Evolutionary conservation across 2,113 vertebrate species (phyloP), one percentile per base, ranked within the genome.

Genomic region (Atlantisia rogersi): DNA sequence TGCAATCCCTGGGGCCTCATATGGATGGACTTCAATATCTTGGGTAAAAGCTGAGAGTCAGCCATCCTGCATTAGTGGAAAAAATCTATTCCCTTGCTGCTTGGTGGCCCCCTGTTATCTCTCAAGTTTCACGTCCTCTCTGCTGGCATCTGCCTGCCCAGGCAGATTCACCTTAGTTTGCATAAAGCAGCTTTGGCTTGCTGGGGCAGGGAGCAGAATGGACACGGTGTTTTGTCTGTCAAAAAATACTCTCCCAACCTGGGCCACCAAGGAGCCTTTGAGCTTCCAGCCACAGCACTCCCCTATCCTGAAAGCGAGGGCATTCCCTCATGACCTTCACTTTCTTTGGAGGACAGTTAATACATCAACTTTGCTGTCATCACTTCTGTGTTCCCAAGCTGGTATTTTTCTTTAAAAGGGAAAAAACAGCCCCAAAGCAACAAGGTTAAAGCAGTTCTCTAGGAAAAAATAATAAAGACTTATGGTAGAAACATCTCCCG

Each of bases 381-480:
- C n/a, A 0, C 62, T 86, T 83, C 68, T 69, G 48, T 84, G 58
- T 94, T 95, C 75, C 82, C 83, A 93, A 94, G 62, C 22, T 69
- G 69, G 39, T 71, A 64, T 88, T 93, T 95, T 95, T 93, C 64
- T 93, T 90, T 82, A 88, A 87, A 87, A 85, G 46, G n/a, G 14
- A 67, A 53, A 56, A 20, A 60, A 32, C 8, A 46, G 18, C 17
- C 44, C 44, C 44, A 29, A 14, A 28, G 50, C 40, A 56, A 28
- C 39, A 75, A 92, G 62, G 76, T 93, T 91, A 82, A 82, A 92
- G 21, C 39, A 65, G 5, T 81, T 92, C 32, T 88, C 76, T 44
- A 71, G 56, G 29, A 1, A 35, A 59, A 93, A 71, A 35, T 39
- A 24, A 52, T 12, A 53, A 67, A 28, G 12, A 26, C 58, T 32